Conservation (phyloP, 2,888 invertebrate species). For the Pristionchus maxplancki region DNA sequence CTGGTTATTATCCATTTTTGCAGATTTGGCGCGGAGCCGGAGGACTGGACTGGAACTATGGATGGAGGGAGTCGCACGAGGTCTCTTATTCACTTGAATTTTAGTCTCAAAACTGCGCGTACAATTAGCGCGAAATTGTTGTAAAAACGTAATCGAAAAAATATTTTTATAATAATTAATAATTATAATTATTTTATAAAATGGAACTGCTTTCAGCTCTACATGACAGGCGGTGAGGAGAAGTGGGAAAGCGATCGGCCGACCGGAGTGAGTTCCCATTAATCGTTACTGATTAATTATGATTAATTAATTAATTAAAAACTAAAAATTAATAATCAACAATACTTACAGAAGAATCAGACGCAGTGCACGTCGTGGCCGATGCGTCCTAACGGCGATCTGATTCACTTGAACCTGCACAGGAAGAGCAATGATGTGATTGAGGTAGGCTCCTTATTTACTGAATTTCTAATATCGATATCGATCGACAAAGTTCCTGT, state of each 20-base stretch:
- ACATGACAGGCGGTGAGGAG: background rate
- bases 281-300: background rate
- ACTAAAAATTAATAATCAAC: background rate
- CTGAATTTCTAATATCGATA: too few relatives aligned
- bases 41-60: background rate
- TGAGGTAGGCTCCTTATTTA: background rate
- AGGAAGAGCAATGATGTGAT: background rate
- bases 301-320: background rate
- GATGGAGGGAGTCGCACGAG: background rate
- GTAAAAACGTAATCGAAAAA: too few relatives aligned
- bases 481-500: too few relatives aligned
- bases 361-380: background rate
- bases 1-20: too few relatives aligned
- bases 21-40: background rate
- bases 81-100: background rate
- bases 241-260: background rate
- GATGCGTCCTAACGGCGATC: background rate
- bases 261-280: background rate
- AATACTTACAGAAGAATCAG: background rate
- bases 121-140: too few relatives aligned
- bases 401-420: background rate
- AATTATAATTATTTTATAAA: too few relatives aligned
- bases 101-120: too few relatives aligned
- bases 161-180: too few relatives aligned
- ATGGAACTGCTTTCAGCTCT: too few relatives aligned